Conservation (phyloP, 1,140 invertebrate species). For the Trissolcus basalis region DNA sequence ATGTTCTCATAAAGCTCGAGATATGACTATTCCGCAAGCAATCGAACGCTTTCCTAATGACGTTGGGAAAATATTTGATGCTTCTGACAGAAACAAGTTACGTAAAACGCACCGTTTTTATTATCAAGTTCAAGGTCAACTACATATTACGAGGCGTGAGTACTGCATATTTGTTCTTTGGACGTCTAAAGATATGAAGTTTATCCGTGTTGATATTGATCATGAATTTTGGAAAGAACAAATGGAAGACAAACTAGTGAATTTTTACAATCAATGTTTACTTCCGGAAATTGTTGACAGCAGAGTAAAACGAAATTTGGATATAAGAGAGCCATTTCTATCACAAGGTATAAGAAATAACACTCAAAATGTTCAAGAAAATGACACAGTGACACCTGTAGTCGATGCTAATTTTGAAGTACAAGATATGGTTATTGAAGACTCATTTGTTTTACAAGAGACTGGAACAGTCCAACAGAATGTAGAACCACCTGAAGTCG, state of each 20-base stretch:
- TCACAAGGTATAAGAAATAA: too few relatives aligned
- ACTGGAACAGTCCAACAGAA: too few relatives aligned
- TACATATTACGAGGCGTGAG: conserved; percentile 62
- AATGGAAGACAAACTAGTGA: conserved; percentile 38
- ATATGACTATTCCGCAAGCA: conserved; percentile 41
- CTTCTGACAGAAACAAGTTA: conserved; percentile 53
- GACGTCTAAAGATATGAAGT: conserved; percentile 45
- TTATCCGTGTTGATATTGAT: conserved; percentile 37
- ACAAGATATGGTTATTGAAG: too few relatives aligned
- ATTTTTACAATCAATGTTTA: conserved; percentile 31
- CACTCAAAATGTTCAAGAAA: too few relatives aligned
- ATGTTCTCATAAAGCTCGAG: conserved; percentile 59
- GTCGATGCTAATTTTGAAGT: too few relatives aligned
- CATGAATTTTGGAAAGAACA: conserved; percentile 52
- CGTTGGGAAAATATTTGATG: conserved; percentile 35
- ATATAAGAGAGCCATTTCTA: conserved; percentile 31
- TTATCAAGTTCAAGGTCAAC: conserved; percentile 70
- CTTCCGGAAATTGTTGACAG: conserved; percentile 48
- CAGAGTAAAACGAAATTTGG: conserved; percentile 10
- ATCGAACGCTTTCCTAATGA: conserved; percentile 10
- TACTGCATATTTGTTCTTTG: conserved; percentile 70
- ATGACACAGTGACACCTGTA: too few relatives aligned
- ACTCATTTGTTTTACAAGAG: too few relatives aligned
- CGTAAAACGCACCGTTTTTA: conserved; percentile 67
- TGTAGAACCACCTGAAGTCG: too few relatives aligned